A percentile compares a stretch with the other conserved stretches of the same genome.
Evolutionary conservation across 2,113 vertebrate genomes (phyloP).

Genomic region (Eonycteris spelaea): DNA sequence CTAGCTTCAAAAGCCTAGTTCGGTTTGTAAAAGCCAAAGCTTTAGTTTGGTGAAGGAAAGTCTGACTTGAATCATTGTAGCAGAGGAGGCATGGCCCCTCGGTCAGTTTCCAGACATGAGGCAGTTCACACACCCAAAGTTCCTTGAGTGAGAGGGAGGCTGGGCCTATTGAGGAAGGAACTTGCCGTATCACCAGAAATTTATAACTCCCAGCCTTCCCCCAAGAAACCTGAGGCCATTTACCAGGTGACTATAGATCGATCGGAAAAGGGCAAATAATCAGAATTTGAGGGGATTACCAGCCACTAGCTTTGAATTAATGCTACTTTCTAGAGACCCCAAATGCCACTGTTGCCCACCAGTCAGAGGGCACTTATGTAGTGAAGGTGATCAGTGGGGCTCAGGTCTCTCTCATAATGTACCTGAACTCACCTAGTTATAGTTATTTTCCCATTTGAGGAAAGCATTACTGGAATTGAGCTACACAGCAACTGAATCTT

Average conservation of each 20-base stretch:
- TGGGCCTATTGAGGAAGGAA: background rate
- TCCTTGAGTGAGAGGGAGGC: too few species aligned
- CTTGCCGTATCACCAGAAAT: background rate
- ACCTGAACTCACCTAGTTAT: background rate
- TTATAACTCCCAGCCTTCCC: background rate
- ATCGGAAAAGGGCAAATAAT: background rate
- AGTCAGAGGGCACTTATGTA: background rate
- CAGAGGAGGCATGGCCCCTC: background rate
- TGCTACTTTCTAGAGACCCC: background rate
- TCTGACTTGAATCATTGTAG: background rate
- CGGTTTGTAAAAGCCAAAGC: background rate
- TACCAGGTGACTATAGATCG: background rate
- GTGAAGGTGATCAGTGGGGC: background rate
- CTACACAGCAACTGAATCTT: background rate
- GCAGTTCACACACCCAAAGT: background rate
- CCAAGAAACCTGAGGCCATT: background rate
- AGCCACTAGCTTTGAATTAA: background rate
- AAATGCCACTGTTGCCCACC: background rate
- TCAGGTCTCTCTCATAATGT: background rate
- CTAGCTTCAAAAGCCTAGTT: background rate
- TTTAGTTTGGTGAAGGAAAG: background rate
- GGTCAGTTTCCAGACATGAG: background rate
- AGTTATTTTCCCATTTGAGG: background rate
- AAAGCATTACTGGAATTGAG: background rate
- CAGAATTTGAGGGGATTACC: background rate